Base-by-base conservation (phyloP, 2,113 vertebrate species). In the Piaya cayana region DNA sequence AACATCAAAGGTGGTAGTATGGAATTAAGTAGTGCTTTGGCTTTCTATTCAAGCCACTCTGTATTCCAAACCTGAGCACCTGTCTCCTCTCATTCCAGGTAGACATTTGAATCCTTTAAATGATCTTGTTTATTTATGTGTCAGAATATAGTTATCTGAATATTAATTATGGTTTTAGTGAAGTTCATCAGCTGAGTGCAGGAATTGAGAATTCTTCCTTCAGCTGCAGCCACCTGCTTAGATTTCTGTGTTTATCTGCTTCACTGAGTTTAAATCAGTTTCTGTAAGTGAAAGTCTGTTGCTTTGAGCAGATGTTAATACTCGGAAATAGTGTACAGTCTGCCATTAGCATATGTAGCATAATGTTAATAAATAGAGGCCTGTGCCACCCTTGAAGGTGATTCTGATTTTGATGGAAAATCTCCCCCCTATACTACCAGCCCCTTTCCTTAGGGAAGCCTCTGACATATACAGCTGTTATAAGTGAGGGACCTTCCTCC, bases 211-310 rank as follows among this genome's bases (percentile, higher is more conserved):
- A 97, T 97, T 96, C 97, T 97, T 97, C 95, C 95, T 97, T 98
- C 95, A 50, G 96, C 97, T 63, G 70, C 96, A 98, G 97, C 97
- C 98, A 98, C 98, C 98, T 98, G 97, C 97, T 98, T 97, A 97
- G 97, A 98, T 98, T 98, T 98, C 97, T 97, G 97, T 97, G 96
- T 98, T 98, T 98, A 98, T 98, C 98, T 98, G 98, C 98, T 98
- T 98, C 98, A 98, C 97, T 98, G 98, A 98, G 97, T 98, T 98
- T 98, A 98, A 98, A 98, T 98, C 98, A 98, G 97, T 98, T 98
- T 98, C 97, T 97, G 96, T 98, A 98, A 98, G 98, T 98, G 98
- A 98, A 98, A 98, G 97, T 98, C 97, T 97, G 97, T 97, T 98
- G 96, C 97, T 97, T 96, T 96, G 95, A 98, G 97, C 98, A 98